Conservation (phyloP, 1,140 invertebrate species). For the Stenopsyche tienmushanensis region DNA sequence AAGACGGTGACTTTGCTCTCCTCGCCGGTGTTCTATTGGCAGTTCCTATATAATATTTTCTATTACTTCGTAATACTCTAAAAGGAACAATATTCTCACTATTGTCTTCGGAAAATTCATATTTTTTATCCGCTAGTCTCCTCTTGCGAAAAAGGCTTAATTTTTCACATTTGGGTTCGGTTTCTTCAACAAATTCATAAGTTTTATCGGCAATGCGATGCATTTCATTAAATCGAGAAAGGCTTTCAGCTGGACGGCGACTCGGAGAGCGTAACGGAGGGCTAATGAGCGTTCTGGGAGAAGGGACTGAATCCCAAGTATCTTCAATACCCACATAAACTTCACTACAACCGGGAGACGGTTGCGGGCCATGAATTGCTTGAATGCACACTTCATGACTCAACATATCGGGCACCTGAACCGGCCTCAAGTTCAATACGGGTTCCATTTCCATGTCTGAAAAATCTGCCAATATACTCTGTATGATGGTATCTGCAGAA, state of each 20-base stretch:
- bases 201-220: conserved; percentile 70
- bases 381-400: conserved; percentile 55
- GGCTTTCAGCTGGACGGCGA: conserved; percentile 52
- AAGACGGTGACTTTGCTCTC: conserved; percentile 51
- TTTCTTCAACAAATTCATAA: conserved; percentile 82
- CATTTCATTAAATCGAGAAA: conserved; percentile 57
- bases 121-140: conserved; percentile 85
- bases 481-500: conserved; percentile 49
- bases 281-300: conserved; percentile 53
- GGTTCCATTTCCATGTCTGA: conserved; percentile 54
- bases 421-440: conserved; percentile 49
- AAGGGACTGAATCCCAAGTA: conserved; percentile 54
- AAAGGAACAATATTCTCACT: conserved; percentile 82
- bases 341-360: conserved; percentile 47
- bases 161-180: conserved; percentile 77
- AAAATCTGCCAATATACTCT: conserved; percentile 55
- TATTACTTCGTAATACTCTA: conserved; percentile 57
- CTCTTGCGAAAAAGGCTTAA: conserved; percentile 78
- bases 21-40: conserved; percentile 45
- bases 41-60: conserved; percentile 54
- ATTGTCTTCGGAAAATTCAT: conserved; percentile 86
- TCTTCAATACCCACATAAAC: conserved; percentile 54
- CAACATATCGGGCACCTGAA: conserved; percentile 52
- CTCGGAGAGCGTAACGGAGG: conserved; percentile 53
- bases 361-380: conserved; percentile 39